Evolutionary conservation across 1,140 invertebrate genomes (phyloP), one percentile per base, ranked within the genome.

Genomic region (Lasioglossum albipes): DNA sequence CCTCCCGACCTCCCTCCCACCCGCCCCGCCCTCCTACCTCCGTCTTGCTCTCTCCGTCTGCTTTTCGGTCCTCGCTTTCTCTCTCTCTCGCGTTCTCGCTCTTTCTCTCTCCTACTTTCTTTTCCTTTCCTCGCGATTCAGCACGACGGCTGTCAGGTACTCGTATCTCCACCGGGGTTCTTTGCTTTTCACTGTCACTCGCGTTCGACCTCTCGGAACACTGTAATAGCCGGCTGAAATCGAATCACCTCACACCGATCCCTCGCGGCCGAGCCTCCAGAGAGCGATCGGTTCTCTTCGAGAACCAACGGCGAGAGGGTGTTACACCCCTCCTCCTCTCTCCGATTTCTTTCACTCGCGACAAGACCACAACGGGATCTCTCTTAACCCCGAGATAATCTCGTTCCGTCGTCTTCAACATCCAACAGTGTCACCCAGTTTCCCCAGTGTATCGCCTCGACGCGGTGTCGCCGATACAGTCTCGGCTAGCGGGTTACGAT

Each of bases 21-120:
- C 61, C 71, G 57, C 78, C 70, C 49, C 82, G 49, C 73, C 75
- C 77, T 75, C 77, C 80, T 61, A 74, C 77, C 74, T 76, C 81
- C 77, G 69, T 86, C 82, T 87, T 81, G 70, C 71, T 84, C 67
- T 86, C 74, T 68, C 62, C 64, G 67, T 78, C 70, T 75, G 73
- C 74, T 81, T 74, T 75, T 73, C 70, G 52, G 41, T 67, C 73
- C 59, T 75, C 70, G 66, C 54, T 61, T 78, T 49, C 82, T 36
- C 36, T 73, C 74, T 76, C 81, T 73, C 62, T 86, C 78, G 61
- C 42, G 41, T 67, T 69, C 59, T 75, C 70, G 66, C 54, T 61
- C 75, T 36, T 78, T 49, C 82, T 49, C 79, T 54, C 52, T 72
- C 57, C 42, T 66, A 73, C 67, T 81, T 67, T 27, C 27, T 27